Percentiles rank a stretch among this genome's conserved stretches.
These are phyloP conservation scores for Pyrrhosoma nymphula DNA, from an alignment of 2,888 invertebrate genomes.

Conservation along the genomic window DNA sequence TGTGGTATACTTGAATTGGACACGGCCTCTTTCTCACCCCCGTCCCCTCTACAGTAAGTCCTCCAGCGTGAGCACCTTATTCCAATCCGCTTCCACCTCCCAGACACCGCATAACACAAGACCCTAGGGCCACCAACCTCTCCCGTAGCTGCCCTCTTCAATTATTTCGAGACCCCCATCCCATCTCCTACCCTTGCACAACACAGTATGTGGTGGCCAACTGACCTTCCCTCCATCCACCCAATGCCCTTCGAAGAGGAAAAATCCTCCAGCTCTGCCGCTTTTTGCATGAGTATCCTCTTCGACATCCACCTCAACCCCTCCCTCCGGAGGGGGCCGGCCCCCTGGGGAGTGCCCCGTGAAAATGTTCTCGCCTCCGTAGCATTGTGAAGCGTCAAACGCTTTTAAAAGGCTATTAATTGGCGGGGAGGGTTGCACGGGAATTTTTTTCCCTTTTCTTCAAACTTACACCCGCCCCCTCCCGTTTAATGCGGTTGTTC, in stretches of 20 bases:
- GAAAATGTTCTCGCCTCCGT: slow-evolving; percentile 7
- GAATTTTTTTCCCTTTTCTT: background rate
- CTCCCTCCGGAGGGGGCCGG: background rate
- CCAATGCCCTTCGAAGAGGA: background rate
- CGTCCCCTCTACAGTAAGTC: background rate
- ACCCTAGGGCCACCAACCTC: background rate
- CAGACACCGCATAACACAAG: background rate
- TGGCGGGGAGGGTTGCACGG: background rate
- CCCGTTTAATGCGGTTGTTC: background rate
- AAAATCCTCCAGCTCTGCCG: background rate
- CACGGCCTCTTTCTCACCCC: too few relatives aligned
- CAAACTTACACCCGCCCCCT: too few relatives aligned
- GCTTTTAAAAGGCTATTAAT: background rate
- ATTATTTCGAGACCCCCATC: background rate
- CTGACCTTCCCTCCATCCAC: background rate
- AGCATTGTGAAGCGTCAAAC: slow-evolving; percentile 5
- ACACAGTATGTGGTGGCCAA: background rate
- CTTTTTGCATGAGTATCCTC: background rate
- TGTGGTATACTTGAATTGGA: too few relatives aligned
- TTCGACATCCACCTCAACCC: background rate
- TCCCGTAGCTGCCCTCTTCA: background rate
- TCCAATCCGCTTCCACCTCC: background rate
- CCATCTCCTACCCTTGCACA: background rate
- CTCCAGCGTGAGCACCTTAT: background rate
- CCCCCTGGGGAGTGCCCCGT: background rate